These are phyloP conservation scores for Rhingia campestris DNA, from an alignment of 2,888 invertebrate genomes.

Conservation along the genomic window DNA sequence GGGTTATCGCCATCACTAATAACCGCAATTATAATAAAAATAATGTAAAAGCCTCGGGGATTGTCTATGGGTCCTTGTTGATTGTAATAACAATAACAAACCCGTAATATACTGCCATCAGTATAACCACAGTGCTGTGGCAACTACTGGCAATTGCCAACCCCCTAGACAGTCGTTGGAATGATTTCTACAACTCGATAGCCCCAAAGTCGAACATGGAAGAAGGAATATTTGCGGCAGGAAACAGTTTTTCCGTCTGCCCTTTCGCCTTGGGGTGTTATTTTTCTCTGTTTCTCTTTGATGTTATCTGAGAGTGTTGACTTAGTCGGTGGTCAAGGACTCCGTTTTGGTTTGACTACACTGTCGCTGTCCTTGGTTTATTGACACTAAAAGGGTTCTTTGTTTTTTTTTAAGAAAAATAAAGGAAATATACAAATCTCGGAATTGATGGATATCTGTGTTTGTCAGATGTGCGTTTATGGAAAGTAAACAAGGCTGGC, in stretches of 20 bases:
- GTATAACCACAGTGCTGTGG: constrained; percentile 15
- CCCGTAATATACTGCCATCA: constrained; percentile 37
- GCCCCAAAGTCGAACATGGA: constrained; percentile 46
- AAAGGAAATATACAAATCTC: constrained; percentile 13
- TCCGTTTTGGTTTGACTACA: constrained; percentile 12
- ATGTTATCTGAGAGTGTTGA: constrained; percentile 60
- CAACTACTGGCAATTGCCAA: constrained; percentile 30
- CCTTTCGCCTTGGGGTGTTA: constrained; percentile 34
- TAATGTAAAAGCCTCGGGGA: constrained; percentile 41
- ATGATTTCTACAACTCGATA: constrained; percentile 53
- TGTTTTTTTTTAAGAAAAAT: constrained; percentile 2
- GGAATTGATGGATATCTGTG: constrained; percentile 41
- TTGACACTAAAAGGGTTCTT: constrained; percentile 32
- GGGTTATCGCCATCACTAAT: constrained; percentile 59
- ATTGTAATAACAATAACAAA: constrained; percentile 60
- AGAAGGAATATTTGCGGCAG: constrained; percentile 48
- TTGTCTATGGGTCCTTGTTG: constrained; percentile 49
- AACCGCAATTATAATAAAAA: constrained; percentile 57
- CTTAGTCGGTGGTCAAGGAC: constrained; percentile 59
- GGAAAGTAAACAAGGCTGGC: constrained; percentile 36
- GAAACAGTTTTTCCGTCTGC: constrained; percentile 54
- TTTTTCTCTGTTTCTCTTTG: constrained; percentile 23
- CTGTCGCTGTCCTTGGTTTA: constrained; percentile 33
- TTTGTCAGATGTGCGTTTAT: constrained; percentile 32
- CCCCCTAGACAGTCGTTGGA: constrained; percentile 44